Conservation (phyloP, 2,797 vertebrate genomes). For the Nasua narica region DNA sequence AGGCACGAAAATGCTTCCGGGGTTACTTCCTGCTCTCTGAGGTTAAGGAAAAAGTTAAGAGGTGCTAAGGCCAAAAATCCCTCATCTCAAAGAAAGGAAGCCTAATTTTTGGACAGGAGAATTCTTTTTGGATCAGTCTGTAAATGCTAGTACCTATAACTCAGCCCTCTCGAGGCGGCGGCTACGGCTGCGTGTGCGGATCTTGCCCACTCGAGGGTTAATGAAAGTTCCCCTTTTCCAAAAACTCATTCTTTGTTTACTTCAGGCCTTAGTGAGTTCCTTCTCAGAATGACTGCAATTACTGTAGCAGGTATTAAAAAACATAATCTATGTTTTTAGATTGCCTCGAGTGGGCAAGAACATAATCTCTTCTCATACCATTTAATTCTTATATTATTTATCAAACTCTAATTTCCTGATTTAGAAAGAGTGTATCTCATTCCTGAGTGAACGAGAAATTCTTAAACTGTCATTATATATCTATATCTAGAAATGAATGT, state of each 20-base stretch:
- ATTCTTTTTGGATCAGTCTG: background rate
- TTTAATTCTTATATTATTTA: conserved; percentile 14
- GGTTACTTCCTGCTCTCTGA: background rate
- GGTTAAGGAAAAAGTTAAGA: conserved; percentile 30
- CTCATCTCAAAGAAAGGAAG: background rate
- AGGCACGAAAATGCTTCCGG: background rate
- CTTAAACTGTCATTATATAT: background rate
- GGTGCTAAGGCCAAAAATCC: background rate
- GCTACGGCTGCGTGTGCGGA: background rate
- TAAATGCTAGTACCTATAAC: background rate
- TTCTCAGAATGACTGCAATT: conserved; percentile 22
- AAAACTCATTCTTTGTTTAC: conserved; percentile 28
- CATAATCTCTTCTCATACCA: conserved; percentile 29
- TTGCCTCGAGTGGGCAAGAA: no score
- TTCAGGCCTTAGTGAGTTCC: background rate
- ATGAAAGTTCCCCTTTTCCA: background rate
- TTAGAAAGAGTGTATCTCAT: background rate
- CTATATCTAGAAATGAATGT: background rate
- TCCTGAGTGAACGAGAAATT: background rate
- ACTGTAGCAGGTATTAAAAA: background rate
- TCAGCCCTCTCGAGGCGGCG: background rate
- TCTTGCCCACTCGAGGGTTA: background rate
- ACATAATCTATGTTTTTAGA: conserved; percentile 12
- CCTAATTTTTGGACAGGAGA: background rate
- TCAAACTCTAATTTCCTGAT: background rate